Conservation (phyloP, 2,113 vertebrate species). For the Tamias sibiricus region DNA sequence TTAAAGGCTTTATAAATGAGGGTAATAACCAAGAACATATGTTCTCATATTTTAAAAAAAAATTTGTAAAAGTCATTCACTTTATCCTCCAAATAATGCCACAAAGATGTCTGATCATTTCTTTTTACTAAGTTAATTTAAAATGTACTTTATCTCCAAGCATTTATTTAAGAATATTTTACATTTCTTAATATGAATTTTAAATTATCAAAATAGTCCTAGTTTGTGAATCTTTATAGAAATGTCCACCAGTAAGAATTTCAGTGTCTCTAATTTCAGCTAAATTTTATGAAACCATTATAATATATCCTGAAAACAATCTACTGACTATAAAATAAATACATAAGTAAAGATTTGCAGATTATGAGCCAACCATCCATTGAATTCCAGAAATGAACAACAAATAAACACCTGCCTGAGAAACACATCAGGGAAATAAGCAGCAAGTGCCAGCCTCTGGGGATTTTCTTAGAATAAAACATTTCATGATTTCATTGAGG, state of each 20-base stretch:
- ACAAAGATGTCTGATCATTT: neutral
- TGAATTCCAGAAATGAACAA: neutral
- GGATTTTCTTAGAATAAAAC: slow-evolving; percentile 48
- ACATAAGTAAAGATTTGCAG: slow-evolving; percentile 42
- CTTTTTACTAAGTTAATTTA: neutral
- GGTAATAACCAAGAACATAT: slow-evolving; percentile 5
- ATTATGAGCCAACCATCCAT: slow-evolving; percentile 12
- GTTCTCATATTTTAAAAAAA: neutral
- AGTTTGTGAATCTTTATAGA: slow-evolving; percentile 24
- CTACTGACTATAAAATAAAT: slow-evolving; percentile 40
- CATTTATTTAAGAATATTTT: slow-evolving; percentile 4
- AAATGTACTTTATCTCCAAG: slow-evolving; percentile 4
- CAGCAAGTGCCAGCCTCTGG: neutral
- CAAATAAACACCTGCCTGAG: slow-evolving; percentile 40
- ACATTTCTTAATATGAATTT: neutral
- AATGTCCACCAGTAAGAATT: neutral
- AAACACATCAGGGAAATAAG: slow-evolving; percentile 18
- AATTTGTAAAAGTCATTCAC: neutral
- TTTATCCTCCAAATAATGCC: neutral
- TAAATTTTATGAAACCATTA: slow-evolving; percentile 18
- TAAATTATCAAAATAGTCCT: neutral
- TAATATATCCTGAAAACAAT: slow-evolving; percentile 7
- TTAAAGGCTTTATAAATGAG: slow-evolving; percentile 33
- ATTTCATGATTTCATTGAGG: slow-evolving; percentile 32
- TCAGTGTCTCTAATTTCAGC: neutral